Conservation (phyloP, 1,140 invertebrate species). For the Drosophila nannoptera region DNA sequence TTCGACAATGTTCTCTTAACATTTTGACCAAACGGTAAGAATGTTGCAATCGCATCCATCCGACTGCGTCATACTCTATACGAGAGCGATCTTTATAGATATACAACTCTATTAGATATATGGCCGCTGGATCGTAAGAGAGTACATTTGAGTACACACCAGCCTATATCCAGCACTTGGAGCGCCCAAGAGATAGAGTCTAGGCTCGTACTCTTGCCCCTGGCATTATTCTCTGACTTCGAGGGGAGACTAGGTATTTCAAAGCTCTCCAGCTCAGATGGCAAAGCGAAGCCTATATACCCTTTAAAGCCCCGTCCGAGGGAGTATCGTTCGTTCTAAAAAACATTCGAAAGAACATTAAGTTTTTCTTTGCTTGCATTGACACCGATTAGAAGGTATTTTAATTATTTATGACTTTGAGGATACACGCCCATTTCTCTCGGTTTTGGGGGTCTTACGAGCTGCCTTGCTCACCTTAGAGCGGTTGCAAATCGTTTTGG, state of each 20-base stretch:
- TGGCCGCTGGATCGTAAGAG: no score
- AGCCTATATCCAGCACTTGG: no score
- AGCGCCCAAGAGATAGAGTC: no score
- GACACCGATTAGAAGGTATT: constrained; percentile 77
- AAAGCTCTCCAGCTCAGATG: no score
- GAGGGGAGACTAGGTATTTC: no score
- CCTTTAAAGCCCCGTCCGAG: no score
- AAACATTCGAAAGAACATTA: constrained; percentile 24
- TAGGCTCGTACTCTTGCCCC: no score
- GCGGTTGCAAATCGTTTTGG: no score
- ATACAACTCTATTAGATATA: no score
- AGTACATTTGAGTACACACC: no score
- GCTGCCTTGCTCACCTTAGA: constrained; percentile 3
- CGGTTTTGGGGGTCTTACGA: constrained; percentile 37
- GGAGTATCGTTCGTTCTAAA: neutral
- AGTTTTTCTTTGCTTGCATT: constrained; percentile 55
- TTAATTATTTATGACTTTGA: constrained; percentile 77
- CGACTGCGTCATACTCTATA: neutral
- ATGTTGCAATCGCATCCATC: neutral
- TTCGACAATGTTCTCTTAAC: constrained; percentile 42
- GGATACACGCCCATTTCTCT: constrained; percentile 28
- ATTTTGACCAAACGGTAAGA: constrained; percentile 1
- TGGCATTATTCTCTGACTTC: no score
- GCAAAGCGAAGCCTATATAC: no score
- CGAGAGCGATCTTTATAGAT: neutral